These are phyloP conservation scores for Calephelis perditalis DNA, from an alignment of 2,888 invertebrate genomes.

Conservation along the genomic window DNA sequence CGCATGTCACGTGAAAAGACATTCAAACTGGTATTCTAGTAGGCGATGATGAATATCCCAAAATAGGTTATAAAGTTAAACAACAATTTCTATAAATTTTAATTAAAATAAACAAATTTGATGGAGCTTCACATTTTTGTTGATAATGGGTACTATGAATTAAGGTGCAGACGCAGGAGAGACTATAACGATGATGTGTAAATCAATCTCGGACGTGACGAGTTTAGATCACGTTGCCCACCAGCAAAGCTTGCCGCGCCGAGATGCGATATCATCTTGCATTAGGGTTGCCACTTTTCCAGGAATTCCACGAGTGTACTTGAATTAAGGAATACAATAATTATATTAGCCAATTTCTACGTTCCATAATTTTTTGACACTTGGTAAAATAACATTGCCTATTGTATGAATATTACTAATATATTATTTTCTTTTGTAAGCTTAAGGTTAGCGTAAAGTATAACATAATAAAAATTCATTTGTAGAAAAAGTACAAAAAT, in stretches of 20 bases:
- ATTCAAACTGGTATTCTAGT: background rate
- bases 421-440: too few relatives aligned
- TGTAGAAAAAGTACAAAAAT: too few relatives aligned
- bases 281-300: too few relatives aligned
- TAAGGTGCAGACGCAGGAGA: slow-evolving; percentile 2
- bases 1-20: too few relatives aligned
- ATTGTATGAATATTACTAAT: too few relatives aligned
- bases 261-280: slow-evolving; percentile 22
- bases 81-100: slow-evolving; percentile 11
- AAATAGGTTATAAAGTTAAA: background rate
- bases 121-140: slow-evolving; percentile 10
- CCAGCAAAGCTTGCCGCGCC: slow-evolving; percentile 24
- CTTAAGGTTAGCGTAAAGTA: too few relatives aligned
- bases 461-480: too few relatives aligned
- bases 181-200: slow-evolving; percentile 20
- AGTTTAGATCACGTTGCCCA: slow-evolving; percentile 22
- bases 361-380: too few relatives aligned
- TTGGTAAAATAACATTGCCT: too few relatives aligned
- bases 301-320: too few relatives aligned
- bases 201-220: slow-evolving; percentile 22
- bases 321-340: too few relatives aligned
- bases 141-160: slow-evolving; percentile 16
- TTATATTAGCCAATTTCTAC: too few relatives aligned
- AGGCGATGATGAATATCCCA: slow-evolving; percentile 1
- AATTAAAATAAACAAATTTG: slow-evolving; percentile 8